Evolutionary conservation across 1,140 invertebrate genomes (phyloP).

Genomic region (Mesaphorura yosii): DNA sequence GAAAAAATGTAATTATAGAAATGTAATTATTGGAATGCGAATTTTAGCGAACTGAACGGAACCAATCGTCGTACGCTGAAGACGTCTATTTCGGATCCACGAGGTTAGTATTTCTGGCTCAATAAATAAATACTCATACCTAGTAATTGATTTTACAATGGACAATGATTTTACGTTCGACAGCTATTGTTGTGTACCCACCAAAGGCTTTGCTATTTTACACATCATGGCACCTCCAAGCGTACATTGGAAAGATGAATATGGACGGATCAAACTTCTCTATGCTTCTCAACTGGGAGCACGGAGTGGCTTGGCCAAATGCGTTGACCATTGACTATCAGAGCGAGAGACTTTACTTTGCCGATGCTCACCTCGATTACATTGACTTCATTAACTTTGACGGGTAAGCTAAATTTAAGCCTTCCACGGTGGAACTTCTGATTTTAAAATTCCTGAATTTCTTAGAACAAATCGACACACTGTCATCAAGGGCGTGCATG

Average conservation of each 20-base stretch:
- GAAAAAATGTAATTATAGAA: no score
- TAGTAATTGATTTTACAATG: no score
- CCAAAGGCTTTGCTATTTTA: slow-evolving; percentile 76
- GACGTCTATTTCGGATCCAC: slow-evolving; percentile 75
- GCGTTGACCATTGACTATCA: slow-evolving; percentile 95
- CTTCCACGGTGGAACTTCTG: no score
- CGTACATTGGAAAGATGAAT: slow-evolving; percentile 93
- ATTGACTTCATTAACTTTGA: slow-evolving; percentile 88
- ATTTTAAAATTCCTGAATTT: no score
- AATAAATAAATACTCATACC: no score
- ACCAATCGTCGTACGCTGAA: slow-evolving; percentile 78
- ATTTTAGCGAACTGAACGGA: slow-evolving; percentile 77
- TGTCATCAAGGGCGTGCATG: slow-evolving; percentile 61
- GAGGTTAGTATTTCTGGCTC: no score
- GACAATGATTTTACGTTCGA: no score
- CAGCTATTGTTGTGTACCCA: slow-evolving; percentile 87
- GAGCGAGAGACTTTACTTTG: slow-evolving; percentile 87
- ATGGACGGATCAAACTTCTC: slow-evolving; percentile 92
- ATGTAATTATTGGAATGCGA: no score
- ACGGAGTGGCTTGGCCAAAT: slow-evolving; percentile 96
- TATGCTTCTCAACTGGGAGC: slow-evolving; percentile 75
- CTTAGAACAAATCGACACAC: slow-evolving; percentile 67
- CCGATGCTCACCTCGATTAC: slow-evolving; percentile 95
- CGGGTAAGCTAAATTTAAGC: no score
- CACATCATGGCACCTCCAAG: slow-evolving; percentile 87